Evolutionary conservation across 1,140 invertebrate genomes (phyloP).

Genomic region (Aphidius ervi): DNA sequence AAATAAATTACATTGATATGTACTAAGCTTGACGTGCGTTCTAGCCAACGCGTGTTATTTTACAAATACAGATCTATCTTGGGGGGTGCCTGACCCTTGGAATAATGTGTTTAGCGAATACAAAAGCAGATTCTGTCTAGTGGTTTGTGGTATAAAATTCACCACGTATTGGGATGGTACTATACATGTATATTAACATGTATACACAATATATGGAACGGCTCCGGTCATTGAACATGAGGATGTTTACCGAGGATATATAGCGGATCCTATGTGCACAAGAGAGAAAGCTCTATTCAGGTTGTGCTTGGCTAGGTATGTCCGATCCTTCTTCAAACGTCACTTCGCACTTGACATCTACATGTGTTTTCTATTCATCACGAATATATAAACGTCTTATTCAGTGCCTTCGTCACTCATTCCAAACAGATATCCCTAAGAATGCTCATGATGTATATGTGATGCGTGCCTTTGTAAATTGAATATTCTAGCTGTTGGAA

Average conservation of each 20-base stretch:
- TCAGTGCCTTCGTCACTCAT: slow-evolving; percentile 17
- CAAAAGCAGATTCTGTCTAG: slow-evolving; percentile 33
- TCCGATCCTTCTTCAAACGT: slow-evolving; percentile 14
- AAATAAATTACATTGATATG: slow-evolving; percentile 40
- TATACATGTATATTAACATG: background rate
- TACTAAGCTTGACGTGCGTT: slow-evolving; percentile 37
- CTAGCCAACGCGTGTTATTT: slow-evolving; percentile 47
- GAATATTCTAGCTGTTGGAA: background rate
- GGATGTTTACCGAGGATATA: slow-evolving; percentile 33
- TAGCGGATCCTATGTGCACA: slow-evolving; percentile 8
- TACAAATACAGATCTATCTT: slow-evolving; percentile 49
- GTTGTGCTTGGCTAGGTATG: slow-evolving; percentile 12
- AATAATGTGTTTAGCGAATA: slow-evolving; percentile 49
- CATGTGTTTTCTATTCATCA: slow-evolving; percentile 50
- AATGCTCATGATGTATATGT: background rate
- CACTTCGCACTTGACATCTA: slow-evolving; percentile 32
- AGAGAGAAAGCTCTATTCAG: slow-evolving; percentile 5
- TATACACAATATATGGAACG: slow-evolving; percentile 3
- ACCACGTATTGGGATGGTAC: background rate
- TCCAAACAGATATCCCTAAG: background rate
- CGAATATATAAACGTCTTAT: slow-evolving; percentile 17
- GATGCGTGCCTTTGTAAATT: background rate
- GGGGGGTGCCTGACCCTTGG: slow-evolving; percentile 46
- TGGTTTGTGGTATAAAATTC: background rate
- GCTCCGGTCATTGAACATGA: slow-evolving; percentile 22